Base-by-base conservation (phyloP, 1,140 invertebrate species). In the Tenebrio molitor region DNA sequence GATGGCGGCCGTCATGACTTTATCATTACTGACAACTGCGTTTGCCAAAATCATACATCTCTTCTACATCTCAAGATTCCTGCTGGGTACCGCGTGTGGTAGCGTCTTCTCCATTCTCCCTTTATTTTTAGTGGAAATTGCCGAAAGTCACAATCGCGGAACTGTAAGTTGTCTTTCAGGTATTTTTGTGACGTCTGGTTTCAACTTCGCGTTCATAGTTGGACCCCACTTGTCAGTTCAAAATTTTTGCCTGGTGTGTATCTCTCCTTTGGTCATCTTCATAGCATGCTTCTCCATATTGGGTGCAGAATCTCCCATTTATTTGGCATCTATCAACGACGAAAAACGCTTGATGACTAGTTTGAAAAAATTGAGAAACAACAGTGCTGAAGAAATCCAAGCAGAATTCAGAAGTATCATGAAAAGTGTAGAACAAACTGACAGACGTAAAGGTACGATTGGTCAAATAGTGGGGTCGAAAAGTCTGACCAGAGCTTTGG, bases 231-330 rank as follows among this genome's bases (percentile, higher is more conserved):
- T 89, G 0, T 79, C 82, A 0, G 91, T 91, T 81, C 75, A 78
- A 25, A 80, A 79, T 14, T 83, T 90, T 23, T 87, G 86, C 76
- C 80, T 88, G 12, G 67, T 83, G 0, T 85, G 85, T 68, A 80
- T 81, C 1, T 29, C 82, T 1, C 69, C 88, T 12, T 85, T 88
- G 0, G 10, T 68, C 1, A 0, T 85, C 0, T 87, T 90, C 79
- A 72, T 89, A 12, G 34, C 85, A 0, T 76, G 84, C 0, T 88
- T 91, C 80, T 69, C 86, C 2, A 39, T 76, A 19, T 78, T 77
- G 5, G 53, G 75, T 21, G 94, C 94, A 0, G 95, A 96, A 79
- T 91, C 92, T 8, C 95, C 95, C 0, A 89, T 89, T 63, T 77
- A 75, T 62, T 66, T 76, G 12, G 16, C 78, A 2, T 50, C 33